Base-by-base conservation (phyloP, 2,113 vertebrate genomes). In the Oryzias curvinotus region DNA sequence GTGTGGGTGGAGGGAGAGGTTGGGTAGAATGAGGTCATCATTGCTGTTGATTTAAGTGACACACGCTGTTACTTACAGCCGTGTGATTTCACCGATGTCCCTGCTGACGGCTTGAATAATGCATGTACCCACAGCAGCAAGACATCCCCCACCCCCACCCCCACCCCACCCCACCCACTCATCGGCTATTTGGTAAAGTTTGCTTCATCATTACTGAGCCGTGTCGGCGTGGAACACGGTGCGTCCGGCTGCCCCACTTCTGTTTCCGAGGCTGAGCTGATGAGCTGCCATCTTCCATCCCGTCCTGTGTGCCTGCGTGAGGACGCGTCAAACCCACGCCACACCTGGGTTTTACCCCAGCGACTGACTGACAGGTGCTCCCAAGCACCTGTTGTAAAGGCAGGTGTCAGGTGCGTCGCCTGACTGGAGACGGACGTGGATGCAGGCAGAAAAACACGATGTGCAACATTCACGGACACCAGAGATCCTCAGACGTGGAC, bases 1-100 rank as follows among this genome's bases (percentile, higher is more conserved):
- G 65, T 53, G 82, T 86, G 80, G 85, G 82, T 25, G 57, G 68
- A 64, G 54, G 52, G 78, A 87, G 65, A 78, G 80, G 43, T 87
- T 68, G 44, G 43, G 68, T 83, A 73, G 80, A 87, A 90, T 89
- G 87, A 90, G 85, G 87, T 90, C 87, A 90, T 88, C 86, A 78
- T 73, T 57, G 79, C 83, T 74, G 78, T 62, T 85, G 86, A 88
- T 85, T 88, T 87, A 77, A 79, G 76, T 87, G 87, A 87, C 87
- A 87, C 55, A 51, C 52, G 15, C 65, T 52, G 78, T 90, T 88
- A 89, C 77, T 89, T 89, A 78, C 84, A 78, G 80, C 68, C 19
- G 61, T 57, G 60, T 85, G 85, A 83, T 62, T 85, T 77, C 73
- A 78, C 66, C 81, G 75, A 54, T n/a, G 75, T 82, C 66, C 57